Base-by-base conservation (phyloP, 2,888 invertebrate genomes). In the Epistrophe eligans region DNA sequence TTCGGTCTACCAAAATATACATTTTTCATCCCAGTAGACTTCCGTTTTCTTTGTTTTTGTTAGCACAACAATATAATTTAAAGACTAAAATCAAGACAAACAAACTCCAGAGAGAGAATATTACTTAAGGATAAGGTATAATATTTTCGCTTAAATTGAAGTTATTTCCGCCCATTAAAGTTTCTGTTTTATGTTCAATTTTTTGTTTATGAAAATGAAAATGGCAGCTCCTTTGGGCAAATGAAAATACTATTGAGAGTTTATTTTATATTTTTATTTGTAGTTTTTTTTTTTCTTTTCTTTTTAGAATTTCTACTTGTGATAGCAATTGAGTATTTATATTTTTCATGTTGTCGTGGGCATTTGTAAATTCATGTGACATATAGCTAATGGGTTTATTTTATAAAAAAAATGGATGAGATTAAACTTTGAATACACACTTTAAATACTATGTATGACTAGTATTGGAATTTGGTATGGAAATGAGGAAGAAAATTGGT, bases 171-270 rank as follows among this genome's bases (percentile, higher is more conserved):
- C 0, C 55, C 55, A 55, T 55, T 55, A 9, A 32, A 15, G 55
- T 55, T 55, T 32, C 28, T 55, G 28, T 32, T 55, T 55, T 32
- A 32, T 32, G 55, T 55, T 55, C 7, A 28, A 55, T 55, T n/a
- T 32, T 15, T 55, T 32, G 15, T 55, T 55, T 55, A n/a, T 32
- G 28, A 28, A 55, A 32, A 55, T 32, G 28, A 28, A 55, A 32
- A 55, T 55, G 9, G n/a, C 15, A 32, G n/a, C 9, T n/a, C 55
- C 52, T 52, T 55, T 55, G 55, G 28, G 55, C 28, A 32, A 32
- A 52, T 15, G 32, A 28, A 55, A 55, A 55, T n/a, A 55, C 15
- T 15, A 15, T 52, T 2, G 52, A 52, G 24, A 13, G 13, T 28
- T 52, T 28, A 15, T 52, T 52, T 52, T 52, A 3, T 52, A 4